Evolutionary conservation across 1,140 invertebrate species (phyloP).

Genomic region (Saxidomus purpurata): DNA sequence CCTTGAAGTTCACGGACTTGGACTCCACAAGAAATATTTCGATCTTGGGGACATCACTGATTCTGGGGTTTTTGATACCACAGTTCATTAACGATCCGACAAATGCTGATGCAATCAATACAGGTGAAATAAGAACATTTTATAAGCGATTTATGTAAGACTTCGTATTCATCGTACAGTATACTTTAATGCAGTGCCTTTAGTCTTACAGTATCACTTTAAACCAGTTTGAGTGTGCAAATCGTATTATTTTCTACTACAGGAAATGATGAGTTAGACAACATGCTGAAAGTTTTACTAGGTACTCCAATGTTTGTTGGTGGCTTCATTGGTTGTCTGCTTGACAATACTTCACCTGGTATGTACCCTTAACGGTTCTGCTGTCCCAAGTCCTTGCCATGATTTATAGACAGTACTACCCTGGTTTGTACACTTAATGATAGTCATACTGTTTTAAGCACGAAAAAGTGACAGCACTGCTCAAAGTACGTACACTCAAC

Average conservation of each 20-base stretch:
- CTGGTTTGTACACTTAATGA: too few species aligned
- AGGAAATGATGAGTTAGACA: conserved; percentile 88
- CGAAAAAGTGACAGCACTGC: too few species aligned
- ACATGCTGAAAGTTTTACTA: conserved; percentile 92
- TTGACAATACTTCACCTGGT: conserved; percentile 96
- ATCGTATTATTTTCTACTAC: too few species aligned
- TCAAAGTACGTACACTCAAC: too few species aligned
- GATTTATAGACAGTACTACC: too few species aligned
- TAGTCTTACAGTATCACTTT: background rate
- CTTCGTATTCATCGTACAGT: background rate
- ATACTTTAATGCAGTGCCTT: background rate
- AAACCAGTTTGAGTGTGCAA: too few species aligned
- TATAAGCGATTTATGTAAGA: too few species aligned
- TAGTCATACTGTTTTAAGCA: too few species aligned
- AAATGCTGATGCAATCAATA: conserved; percentile 90
- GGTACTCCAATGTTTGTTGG: conserved; percentile 95
- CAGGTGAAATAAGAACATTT: conserved; percentile 86
- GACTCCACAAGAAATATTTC: conserved; percentile 94
- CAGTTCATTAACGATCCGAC: conserved; percentile 88
- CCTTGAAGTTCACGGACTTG: conserved; percentile 89
- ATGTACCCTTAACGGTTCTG: too few species aligned
- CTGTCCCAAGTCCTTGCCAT: too few species aligned
- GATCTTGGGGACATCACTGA: conserved; percentile 94
- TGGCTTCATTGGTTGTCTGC: conserved; percentile 92
- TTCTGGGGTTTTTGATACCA: conserved; percentile 93